Evolutionary conservation across 2,797 vertebrate genomes (phyloP), one percentile per base, ranked within the genome.

Genomic region (Pangasius macronema): DNA sequence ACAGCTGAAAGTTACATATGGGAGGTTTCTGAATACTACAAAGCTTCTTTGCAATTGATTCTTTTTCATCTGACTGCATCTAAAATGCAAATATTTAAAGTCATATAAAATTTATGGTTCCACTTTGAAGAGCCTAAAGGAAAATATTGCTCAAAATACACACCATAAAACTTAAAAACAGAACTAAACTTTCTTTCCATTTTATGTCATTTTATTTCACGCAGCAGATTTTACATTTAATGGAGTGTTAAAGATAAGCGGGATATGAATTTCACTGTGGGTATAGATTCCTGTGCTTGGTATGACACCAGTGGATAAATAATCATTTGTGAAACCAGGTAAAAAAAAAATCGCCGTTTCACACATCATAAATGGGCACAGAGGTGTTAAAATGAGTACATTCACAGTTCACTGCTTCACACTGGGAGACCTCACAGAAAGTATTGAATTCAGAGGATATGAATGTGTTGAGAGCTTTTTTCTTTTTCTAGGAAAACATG

Each of bases 71-170:
- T 49, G 84, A 70, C 79, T 79, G 3, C 55, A 20, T 46, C 42
- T 75, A 82, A 70, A 67, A 79, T 63, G 70, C 42, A 86, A 89
- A 90, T 70, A 77, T 91, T 87, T 88, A 87, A 59, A 82, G 51
- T 42, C 68, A 67, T 61, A 55, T 83, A 72, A 67, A 39, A 51
- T 61, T 63, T 51, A 75, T 39, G 36, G 57, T 42, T 11, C 33
- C 9, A 76, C 27, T 36, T 33, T 77, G n/a, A 8, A 33, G 57
- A 33, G 42, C 55, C 36, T 82, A 49, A 82, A 51, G 59, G 8
- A 4, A 51, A 79, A 27, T 36, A 3, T 51, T 53, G 30, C 20
- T 61, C 16, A 22, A 30, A 82, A 65, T 65, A 46, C 39, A 20
- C n/a, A 30, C 14, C 30, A 63, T 82, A 59, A 81, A 59, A 61